These are phyloP conservation scores for Haemorhous mexicanus DNA, from an alignment of 2,113 vertebrate species.

Conservation along the genomic window DNA sequence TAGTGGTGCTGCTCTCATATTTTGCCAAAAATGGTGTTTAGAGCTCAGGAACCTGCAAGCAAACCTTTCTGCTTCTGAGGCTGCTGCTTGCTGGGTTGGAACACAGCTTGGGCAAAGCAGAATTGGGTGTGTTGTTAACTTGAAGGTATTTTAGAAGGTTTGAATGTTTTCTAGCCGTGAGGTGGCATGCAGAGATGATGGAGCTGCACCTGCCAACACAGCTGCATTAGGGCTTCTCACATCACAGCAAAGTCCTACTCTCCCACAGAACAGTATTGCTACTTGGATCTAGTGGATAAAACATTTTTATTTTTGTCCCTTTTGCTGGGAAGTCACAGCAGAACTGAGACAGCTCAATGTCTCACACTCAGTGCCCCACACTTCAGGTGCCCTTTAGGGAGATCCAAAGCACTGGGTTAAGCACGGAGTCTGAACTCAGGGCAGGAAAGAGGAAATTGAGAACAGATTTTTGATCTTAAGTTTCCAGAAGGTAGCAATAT, in stretches of 20 bases:
- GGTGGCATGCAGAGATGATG: neutral
- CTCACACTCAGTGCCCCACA: neutral
- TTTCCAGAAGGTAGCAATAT: neutral
- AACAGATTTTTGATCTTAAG: neutral
- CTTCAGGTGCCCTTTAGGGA: neutral
- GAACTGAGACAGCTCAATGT: neutral
- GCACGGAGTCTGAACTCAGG: neutral
- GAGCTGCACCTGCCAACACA: neutral
- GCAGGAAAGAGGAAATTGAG: neutral
- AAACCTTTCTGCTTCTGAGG: neutral
- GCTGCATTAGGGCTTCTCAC: neutral
- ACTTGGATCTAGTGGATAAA: neutral
- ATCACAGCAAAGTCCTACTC: neutral
- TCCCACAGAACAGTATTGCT: accelerated
- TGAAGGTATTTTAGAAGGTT: neutral
- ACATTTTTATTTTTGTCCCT: neutral
- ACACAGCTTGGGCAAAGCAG: neutral
- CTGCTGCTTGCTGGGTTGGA: neutral
- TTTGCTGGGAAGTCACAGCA: neutral
- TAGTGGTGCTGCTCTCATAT: neutral
- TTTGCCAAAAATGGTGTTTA: neutral
- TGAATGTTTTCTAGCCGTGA: neutral
- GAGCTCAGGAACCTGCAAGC: neutral
- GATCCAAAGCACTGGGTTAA: neutral
- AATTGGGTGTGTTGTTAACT: neutral